Base-by-base conservation (phyloP, 2,797 vertebrate genomes). In the Pempheris klunzingeri region DNA sequence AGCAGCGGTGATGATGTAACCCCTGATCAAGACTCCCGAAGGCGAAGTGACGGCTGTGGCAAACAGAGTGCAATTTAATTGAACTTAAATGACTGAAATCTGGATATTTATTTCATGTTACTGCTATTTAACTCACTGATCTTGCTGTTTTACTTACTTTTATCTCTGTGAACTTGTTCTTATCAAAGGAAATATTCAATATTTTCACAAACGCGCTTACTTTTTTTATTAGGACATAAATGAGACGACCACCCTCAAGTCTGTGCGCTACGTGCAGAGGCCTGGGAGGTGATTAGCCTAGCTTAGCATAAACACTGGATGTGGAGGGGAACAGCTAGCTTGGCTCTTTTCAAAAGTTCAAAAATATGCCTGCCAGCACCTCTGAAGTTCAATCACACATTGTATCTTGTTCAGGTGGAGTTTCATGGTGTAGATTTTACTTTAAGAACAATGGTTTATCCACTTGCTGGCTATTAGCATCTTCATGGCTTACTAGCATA, bases 1-100 rank as follows among this genome's bases (percentile, higher is more conserved):
- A 55, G 74, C 64, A 55, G 52, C 36, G 30, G 28, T 22, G 72
- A 67, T 82, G 80, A 83, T 57, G 66, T 71, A 79, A 78, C 24
- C 8, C 2, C 14, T 18, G 50, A 84, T 72, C 69, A 81, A 78
- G 63, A 49, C 43, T 55, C 61, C 22, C 36, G 59, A 57, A 46
- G 52, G 59, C 62, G 34, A n/a, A 34, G 4, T 17, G 52, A 65
- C n/a, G 47, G n/a, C 18, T 58, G 69, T 26, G 41, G 38, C 44
- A 54, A 41, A 50, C 34, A 44, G 0, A 36, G 30, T 34, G n/a
- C 34, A 30, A 15, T 38, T 78, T 53, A 5, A 36, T 46, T 26
- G 28, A 2, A 26, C 20, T 26, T 18, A 2, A 30, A 41, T 67
- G 39, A 61, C 7, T 32, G 22, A 57, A 38, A 38, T 14, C 8